A percentile compares a stretch with the other conserved stretches of the same genome.
These are phyloP conservation scores for Hydropsyche tenuis DNA, from an alignment of 1,140 invertebrate genomes.

Conservation along the genomic window DNA sequence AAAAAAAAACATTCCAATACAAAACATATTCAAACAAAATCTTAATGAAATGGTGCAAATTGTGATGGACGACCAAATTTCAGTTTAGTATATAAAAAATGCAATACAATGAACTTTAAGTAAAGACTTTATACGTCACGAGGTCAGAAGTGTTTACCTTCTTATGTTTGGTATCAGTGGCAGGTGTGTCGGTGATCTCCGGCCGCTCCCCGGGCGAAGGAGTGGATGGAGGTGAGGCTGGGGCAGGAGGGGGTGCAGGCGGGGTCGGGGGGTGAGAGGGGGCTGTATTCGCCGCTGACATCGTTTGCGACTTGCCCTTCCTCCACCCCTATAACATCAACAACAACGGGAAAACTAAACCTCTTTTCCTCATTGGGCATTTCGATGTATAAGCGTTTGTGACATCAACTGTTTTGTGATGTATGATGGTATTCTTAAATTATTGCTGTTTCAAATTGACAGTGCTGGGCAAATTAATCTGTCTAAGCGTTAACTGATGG, in stretches of 20 bases:
- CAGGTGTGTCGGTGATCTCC: slow-evolving; percentile 55
- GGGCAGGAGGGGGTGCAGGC: slow-evolving; percentile 39
- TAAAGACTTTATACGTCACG: slow-evolving; percentile 6
- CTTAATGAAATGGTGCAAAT: neutral
- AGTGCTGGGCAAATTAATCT: slow-evolving; percentile 26
- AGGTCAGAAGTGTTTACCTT: slow-evolving; percentile 43
- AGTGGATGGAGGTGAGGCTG: slow-evolving; percentile 51
- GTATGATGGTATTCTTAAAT: neutral
- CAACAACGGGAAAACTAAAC: slow-evolving; percentile 50
- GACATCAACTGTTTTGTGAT: too few relatives aligned
- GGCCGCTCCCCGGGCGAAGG: slow-evolving; percentile 55
- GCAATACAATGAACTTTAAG: slow-evolving; percentile 5
- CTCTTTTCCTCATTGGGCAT: neutral
- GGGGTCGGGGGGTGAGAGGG: slow-evolving; percentile 36
- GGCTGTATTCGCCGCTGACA: slow-evolving; percentile 34
- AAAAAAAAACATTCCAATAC: too few relatives aligned
- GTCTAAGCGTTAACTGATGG: slow-evolving; percentile 9
- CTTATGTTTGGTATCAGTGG: slow-evolving; percentile 53
- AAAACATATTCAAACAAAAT: neutral
- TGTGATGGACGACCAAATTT: neutral
- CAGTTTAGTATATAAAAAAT: neutral
- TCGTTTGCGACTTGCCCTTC: slow-evolving; percentile 45
- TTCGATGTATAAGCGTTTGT: too few relatives aligned
- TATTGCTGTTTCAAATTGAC: neutral
- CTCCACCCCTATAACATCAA: slow-evolving; percentile 49